A percentile compares a stretch with the other conserved stretches of the same genome.
These are phyloP conservation scores for Premnoplex brunnescens DNA, from an alignment of 2,797 vertebrate genomes.

Conservation along the genomic window DNA sequence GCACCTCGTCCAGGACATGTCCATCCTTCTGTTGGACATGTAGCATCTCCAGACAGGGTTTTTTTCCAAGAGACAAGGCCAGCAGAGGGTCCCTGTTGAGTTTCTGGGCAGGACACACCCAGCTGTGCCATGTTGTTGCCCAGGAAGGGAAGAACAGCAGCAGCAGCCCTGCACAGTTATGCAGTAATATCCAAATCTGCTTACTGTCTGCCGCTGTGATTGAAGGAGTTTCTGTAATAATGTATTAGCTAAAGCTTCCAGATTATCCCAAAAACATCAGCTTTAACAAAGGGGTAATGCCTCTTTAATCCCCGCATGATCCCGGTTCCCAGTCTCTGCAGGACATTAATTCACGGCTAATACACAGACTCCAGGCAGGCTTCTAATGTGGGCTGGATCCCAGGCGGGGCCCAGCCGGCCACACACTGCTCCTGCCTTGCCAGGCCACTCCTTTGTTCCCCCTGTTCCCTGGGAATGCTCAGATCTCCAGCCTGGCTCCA, in stretches of 20 bases:
- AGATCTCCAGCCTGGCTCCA: background rate
- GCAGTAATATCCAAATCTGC: conserved; percentile 73
- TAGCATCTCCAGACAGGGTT: background rate
- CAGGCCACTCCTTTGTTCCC: background rate
- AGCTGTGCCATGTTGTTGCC: background rate
- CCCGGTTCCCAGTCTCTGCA: conserved; percentile 60
- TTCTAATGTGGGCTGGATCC: conserved; percentile 10
- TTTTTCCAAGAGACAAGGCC: background rate
- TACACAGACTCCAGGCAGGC: conserved; percentile 54
- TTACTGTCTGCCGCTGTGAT: conserved; percentile 73
- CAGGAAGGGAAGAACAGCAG: background rate
- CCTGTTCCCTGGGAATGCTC: background rate
- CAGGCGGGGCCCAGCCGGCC: background rate
- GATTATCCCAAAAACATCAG: conserved; percentile 77
- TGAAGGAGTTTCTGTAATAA: conserved; percentile 75
- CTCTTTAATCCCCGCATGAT: conserved; percentile 74
- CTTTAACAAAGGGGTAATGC: conserved; percentile 78
- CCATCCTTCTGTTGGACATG: background rate
- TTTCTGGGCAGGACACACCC: background rate
- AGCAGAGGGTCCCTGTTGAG: background rate
- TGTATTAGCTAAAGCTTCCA: conserved; percentile 77
- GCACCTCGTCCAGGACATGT: background rate
- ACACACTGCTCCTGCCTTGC: background rate
- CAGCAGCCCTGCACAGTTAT: conserved; percentile 14
- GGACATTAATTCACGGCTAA: conserved; percentile 75